These are phyloP conservation scores for Megalops atlanticus DNA, from an alignment of 2,113 vertebrate genomes.

Conservation along the genomic window DNA sequence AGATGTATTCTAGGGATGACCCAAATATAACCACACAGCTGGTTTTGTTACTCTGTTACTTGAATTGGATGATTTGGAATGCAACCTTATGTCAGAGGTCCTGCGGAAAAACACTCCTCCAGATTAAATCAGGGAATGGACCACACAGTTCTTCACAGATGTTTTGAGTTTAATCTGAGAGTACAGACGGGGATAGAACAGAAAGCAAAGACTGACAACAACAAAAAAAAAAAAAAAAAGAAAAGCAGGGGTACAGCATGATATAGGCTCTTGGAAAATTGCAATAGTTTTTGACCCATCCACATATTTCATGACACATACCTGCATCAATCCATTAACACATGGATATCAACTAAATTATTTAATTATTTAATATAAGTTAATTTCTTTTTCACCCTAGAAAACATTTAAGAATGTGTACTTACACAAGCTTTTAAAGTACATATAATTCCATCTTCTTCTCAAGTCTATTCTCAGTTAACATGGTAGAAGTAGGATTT, in stretches of 20 bases:
- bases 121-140: background rate
- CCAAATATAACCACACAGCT: background rate
- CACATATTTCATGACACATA: background rate
- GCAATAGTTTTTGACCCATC: slow-evolving; percentile 9
- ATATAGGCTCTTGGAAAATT: slow-evolving; percentile 30
- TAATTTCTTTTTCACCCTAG: background rate
- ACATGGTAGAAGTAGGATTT: background rate
- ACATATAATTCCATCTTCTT: background rate
- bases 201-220: slow-evolving; percentile 15
- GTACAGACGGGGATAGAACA: background rate
- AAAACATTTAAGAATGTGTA: background rate
- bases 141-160: background rate
- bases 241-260: slow-evolving; percentile 34
- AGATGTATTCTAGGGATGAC: too few relatives aligned
- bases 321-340: slow-evolving; percentile 24
- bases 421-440: background rate
- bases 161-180: slow-evolving; percentile 21
- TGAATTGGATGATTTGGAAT: background rate
- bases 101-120: background rate
- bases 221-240: background rate
- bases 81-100: background rate
- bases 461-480: background rate
- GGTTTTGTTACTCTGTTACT: background rate
- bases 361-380: background rate
- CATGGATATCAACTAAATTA: background rate